These are phyloP conservation scores for Sebastes vulpes DNA, from an alignment of 2,797 vertebrate genomes.

Conservation along the genomic window DNA sequence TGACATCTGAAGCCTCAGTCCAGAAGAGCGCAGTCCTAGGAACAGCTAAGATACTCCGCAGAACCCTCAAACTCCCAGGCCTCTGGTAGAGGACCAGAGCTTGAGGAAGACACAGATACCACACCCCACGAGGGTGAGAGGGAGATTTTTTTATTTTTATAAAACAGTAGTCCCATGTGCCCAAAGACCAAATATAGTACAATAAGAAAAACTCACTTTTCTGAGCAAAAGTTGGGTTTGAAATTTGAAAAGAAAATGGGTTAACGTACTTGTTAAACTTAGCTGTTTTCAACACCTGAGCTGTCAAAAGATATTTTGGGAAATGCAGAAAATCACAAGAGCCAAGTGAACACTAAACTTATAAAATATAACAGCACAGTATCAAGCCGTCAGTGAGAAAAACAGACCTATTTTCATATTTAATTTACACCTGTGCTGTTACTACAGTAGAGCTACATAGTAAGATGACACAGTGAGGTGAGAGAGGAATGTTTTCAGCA, in stretches of 20 bases:
- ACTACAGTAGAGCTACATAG: background rate
- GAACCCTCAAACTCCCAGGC: no score
- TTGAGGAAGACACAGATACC: no score
- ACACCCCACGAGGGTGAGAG: no score
- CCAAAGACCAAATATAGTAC: background rate
- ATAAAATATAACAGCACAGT: background rate
- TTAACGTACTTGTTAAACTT: background rate
- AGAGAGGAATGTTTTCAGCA: background rate
- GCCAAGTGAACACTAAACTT: background rate
- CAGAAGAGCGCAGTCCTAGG: no score
- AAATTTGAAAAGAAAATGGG: no score
- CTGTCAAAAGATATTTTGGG: background rate
- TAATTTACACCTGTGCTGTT: background rate
- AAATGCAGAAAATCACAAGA: background rate
- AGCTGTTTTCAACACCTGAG: background rate
- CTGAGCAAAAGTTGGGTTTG: no score
- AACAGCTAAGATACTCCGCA: no score
- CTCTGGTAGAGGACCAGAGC: no score
- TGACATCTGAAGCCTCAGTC: no score
- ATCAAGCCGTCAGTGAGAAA: background rate
- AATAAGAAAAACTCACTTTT: background rate
- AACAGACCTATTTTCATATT: background rate
- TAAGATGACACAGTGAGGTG: background rate
- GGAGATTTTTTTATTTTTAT: no score
- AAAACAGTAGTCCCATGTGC: background rate